Percentiles rank a stretch among this genome's conserved stretches.
These are phyloP conservation scores for Laticauda laticaudata DNA, from an alignment of 2,113 vertebrate genomes.

Conservation along the genomic window DNA sequence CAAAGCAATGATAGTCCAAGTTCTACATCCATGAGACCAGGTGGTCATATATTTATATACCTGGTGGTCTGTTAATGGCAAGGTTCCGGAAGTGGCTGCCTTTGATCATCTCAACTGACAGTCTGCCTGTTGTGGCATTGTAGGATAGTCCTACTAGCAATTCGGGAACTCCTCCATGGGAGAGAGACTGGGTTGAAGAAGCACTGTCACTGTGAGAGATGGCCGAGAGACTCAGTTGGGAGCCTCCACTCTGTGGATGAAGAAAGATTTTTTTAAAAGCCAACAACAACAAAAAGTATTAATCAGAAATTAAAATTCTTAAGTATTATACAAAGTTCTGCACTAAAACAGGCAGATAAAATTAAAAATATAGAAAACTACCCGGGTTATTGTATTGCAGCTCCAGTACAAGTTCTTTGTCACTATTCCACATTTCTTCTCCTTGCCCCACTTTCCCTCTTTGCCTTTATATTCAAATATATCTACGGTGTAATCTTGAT, in stretches of 20 bases:
- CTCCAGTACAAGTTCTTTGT: neutral
- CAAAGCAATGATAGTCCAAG: neutral
- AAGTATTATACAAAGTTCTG: neutral
- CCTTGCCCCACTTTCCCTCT: neutral
- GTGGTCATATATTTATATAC: slow-evolving; percentile 65
- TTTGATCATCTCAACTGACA: slow-evolving; percentile 96
- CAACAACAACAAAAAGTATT: neutral
- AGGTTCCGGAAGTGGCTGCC: slow-evolving; percentile 97
- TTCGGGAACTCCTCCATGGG: slow-evolving; percentile 91
- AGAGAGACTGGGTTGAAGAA: slow-evolving; percentile 89
- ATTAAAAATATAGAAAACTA: neutral
- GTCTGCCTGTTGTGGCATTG: slow-evolving; percentile 91
- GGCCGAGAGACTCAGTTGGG: slow-evolving; percentile 83
- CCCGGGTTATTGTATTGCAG: neutral
- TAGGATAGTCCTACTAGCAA: slow-evolving; percentile 91
- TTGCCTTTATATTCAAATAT: neutral
- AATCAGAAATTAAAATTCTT: neutral
- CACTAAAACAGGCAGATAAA: neutral
- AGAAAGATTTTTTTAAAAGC: slow-evolving; percentile 53
- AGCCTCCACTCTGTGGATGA: slow-evolving; percentile 79
- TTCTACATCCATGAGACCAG: neutral
- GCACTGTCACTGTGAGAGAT: slow-evolving; percentile 86
- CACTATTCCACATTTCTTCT: neutral
- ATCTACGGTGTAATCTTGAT: neutral
- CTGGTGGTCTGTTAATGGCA: slow-evolving; percentile 87